phyloP scores from a whole-genome alignment of 64 coral and sea anemone species.

The Porites lutea region DNA sequence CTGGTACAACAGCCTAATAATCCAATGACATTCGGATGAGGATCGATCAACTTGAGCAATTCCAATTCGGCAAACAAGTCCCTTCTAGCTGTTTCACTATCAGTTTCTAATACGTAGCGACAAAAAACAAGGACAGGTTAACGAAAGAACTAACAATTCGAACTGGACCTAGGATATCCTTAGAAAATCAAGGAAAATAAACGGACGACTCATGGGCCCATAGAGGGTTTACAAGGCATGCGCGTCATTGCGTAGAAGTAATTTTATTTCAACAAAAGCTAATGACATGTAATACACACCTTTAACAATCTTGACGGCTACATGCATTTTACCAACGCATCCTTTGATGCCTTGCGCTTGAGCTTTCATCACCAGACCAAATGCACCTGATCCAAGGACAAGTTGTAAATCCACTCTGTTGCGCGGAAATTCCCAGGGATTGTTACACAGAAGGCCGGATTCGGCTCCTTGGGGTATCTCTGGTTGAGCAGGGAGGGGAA shows the following conservation, averaged over 20 bases:
- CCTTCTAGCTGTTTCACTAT: conserved; percentile 94
- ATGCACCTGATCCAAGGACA: conserved; percentile 93
- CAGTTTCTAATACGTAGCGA: conserved; percentile 60
- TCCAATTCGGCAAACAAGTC: conserved; percentile 93
- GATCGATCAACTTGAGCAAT: conserved; percentile 94
- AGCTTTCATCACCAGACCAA: conserved; percentile 99
- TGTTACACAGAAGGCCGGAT: conserved; percentile 65
- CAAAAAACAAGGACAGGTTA: conserved; percentile 7
- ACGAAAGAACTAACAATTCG: background rate
- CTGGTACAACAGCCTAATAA: conserved; percentile 96
- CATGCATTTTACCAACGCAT: conserved; percentile 89
- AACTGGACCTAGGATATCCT: too few relatives aligned
- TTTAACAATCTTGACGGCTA: conserved; percentile 98
- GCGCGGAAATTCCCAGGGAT: conserved; percentile 97
- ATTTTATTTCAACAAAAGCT: background rate
- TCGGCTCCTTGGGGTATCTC: conserved; percentile 32
- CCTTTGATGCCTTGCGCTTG: conserved; percentile 98
- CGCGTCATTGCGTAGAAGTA: too few relatives aligned
- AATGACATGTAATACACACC: conserved; percentile 23
- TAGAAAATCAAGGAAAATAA: too few relatives aligned
- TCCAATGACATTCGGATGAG: conserved; percentile 97
- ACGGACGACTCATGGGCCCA: too few relatives aligned
- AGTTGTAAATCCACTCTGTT: conserved; percentile 78
- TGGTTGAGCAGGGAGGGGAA: conserved; percentile 47
- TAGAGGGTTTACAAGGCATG: too few relatives aligned